A percentile compares a stretch with the other conserved stretches of the same genome.
Conservation (phyloP, 2,113 vertebrate genomes). For the Alethe diademata region DNA sequence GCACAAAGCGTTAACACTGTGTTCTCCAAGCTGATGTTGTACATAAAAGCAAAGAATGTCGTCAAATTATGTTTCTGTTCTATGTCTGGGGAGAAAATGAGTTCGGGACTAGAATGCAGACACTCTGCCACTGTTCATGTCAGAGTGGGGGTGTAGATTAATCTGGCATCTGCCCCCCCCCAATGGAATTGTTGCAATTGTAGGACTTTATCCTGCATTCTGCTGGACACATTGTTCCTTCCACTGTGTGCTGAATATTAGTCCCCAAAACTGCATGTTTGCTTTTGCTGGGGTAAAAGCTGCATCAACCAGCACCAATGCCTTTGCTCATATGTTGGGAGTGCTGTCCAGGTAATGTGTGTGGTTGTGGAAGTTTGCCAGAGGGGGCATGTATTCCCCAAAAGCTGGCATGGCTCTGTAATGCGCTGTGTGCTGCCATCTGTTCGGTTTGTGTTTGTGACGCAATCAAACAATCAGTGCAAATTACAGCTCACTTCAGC, state of each 20-base stretch:
- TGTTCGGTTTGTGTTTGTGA: constrained; percentile 59
- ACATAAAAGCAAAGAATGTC: constrained; percentile 4
- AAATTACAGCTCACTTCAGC: constrained; percentile 43
- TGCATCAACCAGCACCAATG: constrained; percentile 47
- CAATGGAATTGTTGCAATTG: constrained; percentile 13
- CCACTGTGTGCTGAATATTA: constrained; percentile 50
- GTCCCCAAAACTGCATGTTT: constrained; percentile 56
- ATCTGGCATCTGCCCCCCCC: neutral
- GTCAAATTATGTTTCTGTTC: constrained; percentile 45
- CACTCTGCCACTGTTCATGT: neutral
- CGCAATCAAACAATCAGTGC: constrained; percentile 16
- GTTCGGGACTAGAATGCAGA: constrained; percentile 53
- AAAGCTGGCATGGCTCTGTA: constrained; percentile 54
- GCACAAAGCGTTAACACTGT: constrained; percentile 50
- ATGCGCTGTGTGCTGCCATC: constrained; percentile 62
- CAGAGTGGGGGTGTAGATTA: neutral
- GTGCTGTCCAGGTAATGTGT: constrained; percentile 55
- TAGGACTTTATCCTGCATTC: constrained; percentile 57
- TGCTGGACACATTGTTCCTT: constrained; percentile 61
- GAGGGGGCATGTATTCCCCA: constrained; percentile 62
- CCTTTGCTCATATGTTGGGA: constrained; percentile 50
- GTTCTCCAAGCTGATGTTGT: constrained; percentile 45
- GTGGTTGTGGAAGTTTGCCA: constrained; percentile 60
- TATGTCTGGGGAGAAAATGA: constrained; percentile 55
- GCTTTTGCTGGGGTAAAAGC: constrained; percentile 61